Evolutionary conservation across 1,140 invertebrate species (phyloP), one percentile per base, ranked within the genome.

Genomic region (Metopolophium dirhodum): DNA sequence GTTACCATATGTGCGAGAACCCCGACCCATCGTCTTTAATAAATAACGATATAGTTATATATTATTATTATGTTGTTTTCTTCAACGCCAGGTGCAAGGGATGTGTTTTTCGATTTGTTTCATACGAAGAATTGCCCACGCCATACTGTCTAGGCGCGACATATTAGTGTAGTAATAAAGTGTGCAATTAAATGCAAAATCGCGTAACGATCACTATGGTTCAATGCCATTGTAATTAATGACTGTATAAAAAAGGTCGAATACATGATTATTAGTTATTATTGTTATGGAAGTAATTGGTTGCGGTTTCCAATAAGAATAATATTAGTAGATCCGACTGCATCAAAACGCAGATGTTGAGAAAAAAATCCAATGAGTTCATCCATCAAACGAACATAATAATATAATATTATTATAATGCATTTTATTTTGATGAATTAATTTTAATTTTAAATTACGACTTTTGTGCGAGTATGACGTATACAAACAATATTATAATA

Each of bases 211-310:
- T 85, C 35, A 41, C 51, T 54, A 22, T 54, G 26, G 49, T 93
- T 93, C 91, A 93, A 93, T 93, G 91, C 14, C 91, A 86, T 57
- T 54, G 85, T 85, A 93, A 93, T 93, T 30, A 45, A 83, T 41
- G n/a, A 30, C 37, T 86, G 85, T 57, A 54, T 57, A 57, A 54
- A 92, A 92, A 93, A 57, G 91, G 91, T 93, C 91, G 86, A 92
- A 86, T 86, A 37, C 37, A 85, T 30, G 6, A 77, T 77, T 77
- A 77, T 77, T 77, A 77, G n/a, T 77, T 77, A 77, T 77, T 77
- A 77, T 77, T 77, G n/a, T 37, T 45, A 49, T 35, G 49, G 30
- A 23, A 37, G 82, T 51, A 37, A 93, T 93, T 77, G 90, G 68
- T 22, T 49, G 90, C 7, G n/a, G 49, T 47, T 37, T 82, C 9